Conservation (phyloP, 2,797 vertebrate species). For the Trematomus bernacchii region DNA sequence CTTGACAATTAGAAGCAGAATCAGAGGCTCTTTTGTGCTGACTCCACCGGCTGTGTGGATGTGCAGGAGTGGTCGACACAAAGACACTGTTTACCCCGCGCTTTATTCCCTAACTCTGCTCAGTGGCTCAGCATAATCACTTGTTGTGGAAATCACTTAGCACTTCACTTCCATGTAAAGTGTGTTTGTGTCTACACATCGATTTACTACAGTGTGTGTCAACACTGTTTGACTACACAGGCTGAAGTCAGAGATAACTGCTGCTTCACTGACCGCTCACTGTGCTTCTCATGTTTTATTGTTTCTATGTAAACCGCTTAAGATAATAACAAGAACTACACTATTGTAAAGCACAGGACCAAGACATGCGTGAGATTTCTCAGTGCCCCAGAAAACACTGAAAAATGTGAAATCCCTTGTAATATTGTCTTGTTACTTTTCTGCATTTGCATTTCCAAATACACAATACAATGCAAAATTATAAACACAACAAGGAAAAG, state of each 20-base stretch:
- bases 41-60: constrained; percentile 11
- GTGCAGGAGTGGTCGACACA: constrained; percentile 25
- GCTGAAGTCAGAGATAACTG: constrained; percentile 24
- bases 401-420: neutral
- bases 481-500: neutral
- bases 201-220: constrained; percentile 1
- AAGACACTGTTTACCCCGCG: constrained; percentile 32
- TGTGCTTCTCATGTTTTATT: constrained; percentile 16
- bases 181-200: neutral
- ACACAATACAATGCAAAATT: neutral
- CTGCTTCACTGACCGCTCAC: constrained; percentile 24
- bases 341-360: neutral
- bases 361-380: neutral
- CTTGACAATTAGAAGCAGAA: neutral
- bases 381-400: neutral
- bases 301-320: constrained; percentile 8
- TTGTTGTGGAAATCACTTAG: constrained; percentile 45
- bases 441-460: neutral
- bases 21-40: constrained; percentile 11
- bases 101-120: constrained; percentile 23
- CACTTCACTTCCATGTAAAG: constrained; percentile 28
- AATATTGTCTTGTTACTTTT: neutral
- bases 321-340: neutral
- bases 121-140: constrained; percentile 47
- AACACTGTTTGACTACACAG: neutral